Evolutionary conservation across 2,888 invertebrate species (phyloP), one percentile per base, ranked within the genome.

Genomic region (Zhengitettix transpicula): DNA sequence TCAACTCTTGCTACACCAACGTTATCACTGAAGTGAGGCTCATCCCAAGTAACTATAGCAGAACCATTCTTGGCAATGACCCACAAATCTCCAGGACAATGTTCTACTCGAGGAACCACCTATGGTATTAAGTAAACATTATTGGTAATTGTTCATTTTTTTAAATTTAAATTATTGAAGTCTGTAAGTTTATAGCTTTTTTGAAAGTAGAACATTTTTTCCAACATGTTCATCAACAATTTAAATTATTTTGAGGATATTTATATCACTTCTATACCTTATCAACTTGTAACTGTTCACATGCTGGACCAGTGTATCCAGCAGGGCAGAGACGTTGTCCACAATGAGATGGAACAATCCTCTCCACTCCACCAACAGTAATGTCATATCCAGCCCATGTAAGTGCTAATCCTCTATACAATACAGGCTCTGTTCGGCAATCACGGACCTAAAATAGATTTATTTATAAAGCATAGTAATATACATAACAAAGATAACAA

Each of bases 371-470:
- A 59, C 94, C 94, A 40, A 82, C 74, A 2, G 88, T 84, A 64
- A 89, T 85, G 71, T 95, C 93, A 71, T 94, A 97, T 28, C 94
- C 95, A 42, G 91, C 87, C 93, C 96, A 97, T 40, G 93, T 92
- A 0, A 95, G 77, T 5, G 91, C 82, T 9, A 97, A 76, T 5
- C 87, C 89, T 67, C 83, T 83, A 72, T 91, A 93, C 7, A 95
- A 77, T 0, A 94, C 93, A 1, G 94, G 92, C 67, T 94, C 92
- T 7, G 90, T 91, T 67, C 92, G 83, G 69, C 94, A 95, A 68
- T 92, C 93, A 40, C 93, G 81, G 1, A 93, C 72, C 71, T 72
- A 60, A 28, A 28, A 28, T 28, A 28, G 28, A 28, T 28, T 28
- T 28, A 28, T 28, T 28, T 28, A 5, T 28, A 7, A 28, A 28